phyloP scores from a whole-genome alignment of 1,140 invertebrate species.

The Amphibalanus amphitrite region DNA sequence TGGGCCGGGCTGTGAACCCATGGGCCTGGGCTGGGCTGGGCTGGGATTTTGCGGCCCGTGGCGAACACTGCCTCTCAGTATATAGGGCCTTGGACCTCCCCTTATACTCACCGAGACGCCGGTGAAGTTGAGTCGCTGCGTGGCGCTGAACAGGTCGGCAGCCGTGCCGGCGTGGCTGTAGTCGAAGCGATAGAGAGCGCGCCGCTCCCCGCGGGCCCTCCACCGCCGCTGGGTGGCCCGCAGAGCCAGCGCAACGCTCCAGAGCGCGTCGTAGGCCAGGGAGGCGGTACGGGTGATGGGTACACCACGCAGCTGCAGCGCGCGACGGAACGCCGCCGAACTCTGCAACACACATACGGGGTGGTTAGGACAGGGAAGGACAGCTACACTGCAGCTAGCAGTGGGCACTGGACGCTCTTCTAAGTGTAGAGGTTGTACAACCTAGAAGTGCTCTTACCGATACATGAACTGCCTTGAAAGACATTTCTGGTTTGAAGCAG shows the following conservation, averaged over 20 bases:
- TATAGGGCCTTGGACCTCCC: no score
- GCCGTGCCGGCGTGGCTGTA: constrained; percentile 50
- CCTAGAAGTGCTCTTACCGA: no score
- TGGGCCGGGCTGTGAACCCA: no score
- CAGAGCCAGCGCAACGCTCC: constrained; percentile 61
- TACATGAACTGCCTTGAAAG: no score
- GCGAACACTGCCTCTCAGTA: no score
- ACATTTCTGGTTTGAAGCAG: no score
- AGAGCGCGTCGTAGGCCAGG: constrained; percentile 72
- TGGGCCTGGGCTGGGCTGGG: no score
- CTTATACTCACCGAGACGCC: constrained; percentile 73
- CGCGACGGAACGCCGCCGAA: constrained; percentile 35
- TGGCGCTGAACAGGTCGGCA: constrained; percentile 41
- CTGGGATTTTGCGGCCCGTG: no score
- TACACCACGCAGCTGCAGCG: constrained; percentile 35
- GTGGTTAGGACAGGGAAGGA: no score
- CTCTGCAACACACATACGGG: constrained; percentile 13
- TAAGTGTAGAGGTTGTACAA: no score
- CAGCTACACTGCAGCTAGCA: no score
- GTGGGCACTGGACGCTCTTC: no score
- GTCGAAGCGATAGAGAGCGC: constrained; percentile 42
- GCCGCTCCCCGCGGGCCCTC: constrained; percentile 12
- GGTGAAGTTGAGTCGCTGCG: constrained; percentile 52
- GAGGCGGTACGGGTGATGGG: constrained; percentile 44
- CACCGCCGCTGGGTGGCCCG: constrained; percentile 10